Base-by-base conservation (phyloP, 2,888 invertebrate species). In the Augochlorella aurata region DNA sequence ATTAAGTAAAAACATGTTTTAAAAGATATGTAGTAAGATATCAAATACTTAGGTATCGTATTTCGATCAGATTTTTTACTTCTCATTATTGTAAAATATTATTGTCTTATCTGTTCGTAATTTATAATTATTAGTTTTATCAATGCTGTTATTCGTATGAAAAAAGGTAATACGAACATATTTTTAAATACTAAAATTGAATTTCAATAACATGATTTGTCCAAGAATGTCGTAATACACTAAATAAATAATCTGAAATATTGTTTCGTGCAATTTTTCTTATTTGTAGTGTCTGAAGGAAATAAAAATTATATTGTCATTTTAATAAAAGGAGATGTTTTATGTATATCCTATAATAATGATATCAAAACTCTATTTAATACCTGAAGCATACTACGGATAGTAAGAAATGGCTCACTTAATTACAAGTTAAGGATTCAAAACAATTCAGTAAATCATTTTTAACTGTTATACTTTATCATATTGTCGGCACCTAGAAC, bases 1-100 rank as follows among this genome's bases (percentile, higher is more conserved):
- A 18, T 69, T 49, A n/a, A 24, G 50, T 50, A 38, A 16, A 69
- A 29, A 7, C 9, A 69, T 69, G 29, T 50, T 69, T 69, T 69
- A 63, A 63, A 18, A 63, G 18, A 63, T 63, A 63, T 18, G 1
- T n/a, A n/a, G 38, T 63, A 63, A 24, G 24, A 24, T 58, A 29
- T 58, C 58, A 58, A 58, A 16, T 58, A 24, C 8, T 58, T 29
- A 29, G 58, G 24, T 58, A 58, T 58, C 24, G 24, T 24, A 58
- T 16, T 58, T n/a, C n/a, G n/a, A 52, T 9, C n/a, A n/a, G 7
- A 52, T 52, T 52, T 8, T 52, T n/a, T 52, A 52, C n/a, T 52
- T 52, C n/a, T n/a, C n/a, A n/a, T n/a, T 52, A n/a, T n/a, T 52
- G n/a, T 52, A 9, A 52, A 52, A 52, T n/a, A 52, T 52, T 58